These are phyloP conservation scores for Raphicerus campestris DNA, from an alignment of 2,113 vertebrate genomes.

Conservation along the genomic window DNA sequence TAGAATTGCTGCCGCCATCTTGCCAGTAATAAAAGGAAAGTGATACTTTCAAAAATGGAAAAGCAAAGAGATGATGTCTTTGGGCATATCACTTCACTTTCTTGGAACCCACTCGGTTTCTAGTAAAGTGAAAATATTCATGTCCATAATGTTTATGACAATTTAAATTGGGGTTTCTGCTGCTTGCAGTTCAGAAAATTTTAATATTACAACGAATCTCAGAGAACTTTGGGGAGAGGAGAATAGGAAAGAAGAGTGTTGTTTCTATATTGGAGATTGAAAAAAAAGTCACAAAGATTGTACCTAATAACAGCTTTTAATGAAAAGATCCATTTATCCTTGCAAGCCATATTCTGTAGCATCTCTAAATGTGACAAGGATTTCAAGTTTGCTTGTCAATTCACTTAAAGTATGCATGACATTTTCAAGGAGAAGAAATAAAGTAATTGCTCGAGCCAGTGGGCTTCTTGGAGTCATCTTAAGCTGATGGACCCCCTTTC, in stretches of 20 bases:
- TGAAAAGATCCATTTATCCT: constrained; percentile 38
- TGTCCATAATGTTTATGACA: background rate
- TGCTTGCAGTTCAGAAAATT: background rate
- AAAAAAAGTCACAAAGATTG: constrained; percentile 13
- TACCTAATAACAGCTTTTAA: constrained; percentile 52
- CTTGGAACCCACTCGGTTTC: background rate
- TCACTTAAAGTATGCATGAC: constrained; percentile 45
- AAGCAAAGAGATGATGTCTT: background rate
- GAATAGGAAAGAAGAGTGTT: background rate
- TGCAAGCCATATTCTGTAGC: constrained; percentile 37
- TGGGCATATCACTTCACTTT: background rate
- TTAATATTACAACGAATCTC: background rate
- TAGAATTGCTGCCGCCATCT: background rate
- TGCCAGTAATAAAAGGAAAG: background rate
- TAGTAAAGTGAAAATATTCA: background rate
- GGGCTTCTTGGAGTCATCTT: constrained; percentile 2
- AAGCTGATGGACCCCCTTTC: background rate
- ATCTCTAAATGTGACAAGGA: constrained; percentile 41
- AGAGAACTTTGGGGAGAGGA: background rate
- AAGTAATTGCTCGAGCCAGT: constrained; percentile 48
- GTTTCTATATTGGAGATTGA: background rate
- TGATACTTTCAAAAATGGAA: background rate
- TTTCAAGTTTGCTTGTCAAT: constrained; percentile 57
- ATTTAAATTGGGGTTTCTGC: background rate
- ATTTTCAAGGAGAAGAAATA: constrained; percentile 54